phyloP scores from a whole-genome alignment of 2,888 invertebrate genomes.

The Tipula helvola region DNA sequence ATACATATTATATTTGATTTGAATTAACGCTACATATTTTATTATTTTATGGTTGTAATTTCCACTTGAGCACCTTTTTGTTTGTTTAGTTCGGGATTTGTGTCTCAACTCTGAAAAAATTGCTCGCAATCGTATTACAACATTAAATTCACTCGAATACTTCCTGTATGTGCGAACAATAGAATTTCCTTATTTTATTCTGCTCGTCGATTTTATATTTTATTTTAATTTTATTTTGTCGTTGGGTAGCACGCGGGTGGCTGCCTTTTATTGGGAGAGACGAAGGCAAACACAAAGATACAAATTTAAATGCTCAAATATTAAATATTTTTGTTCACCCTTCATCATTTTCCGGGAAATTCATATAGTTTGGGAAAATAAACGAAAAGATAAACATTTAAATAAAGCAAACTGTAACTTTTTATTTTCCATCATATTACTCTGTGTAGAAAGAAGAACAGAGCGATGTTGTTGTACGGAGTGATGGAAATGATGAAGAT shows the following conservation, averaged over 20 bases:
- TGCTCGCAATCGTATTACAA: neutral
- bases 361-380: neutral
- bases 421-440: neutral
- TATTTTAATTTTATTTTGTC: neutral
- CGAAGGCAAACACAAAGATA: neutral
- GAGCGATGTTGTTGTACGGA: neutral
- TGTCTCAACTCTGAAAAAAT: neutral
- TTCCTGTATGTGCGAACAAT: neutral
- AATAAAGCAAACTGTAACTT: slow-evolving; percentile 4
- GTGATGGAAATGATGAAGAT: neutral
- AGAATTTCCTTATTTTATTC: neutral
- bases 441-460: neutral
- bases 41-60: neutral
- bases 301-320: neutral
- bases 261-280: neutral
- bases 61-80: neutral
- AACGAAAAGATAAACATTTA: neutral
- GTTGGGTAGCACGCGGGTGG: neutral
- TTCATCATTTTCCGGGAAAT: neutral
- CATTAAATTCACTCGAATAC: neutral
- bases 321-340: neutral
- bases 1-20: neutral
- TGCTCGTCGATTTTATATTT: neutral
- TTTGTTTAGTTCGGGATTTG: neutral
- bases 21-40: neutral